Percentiles rank a stretch among this genome's conserved stretches.
Evolutionary conservation across 1,140 invertebrate species (phyloP).

Genomic region (Drosophila nannoptera): DNA sequence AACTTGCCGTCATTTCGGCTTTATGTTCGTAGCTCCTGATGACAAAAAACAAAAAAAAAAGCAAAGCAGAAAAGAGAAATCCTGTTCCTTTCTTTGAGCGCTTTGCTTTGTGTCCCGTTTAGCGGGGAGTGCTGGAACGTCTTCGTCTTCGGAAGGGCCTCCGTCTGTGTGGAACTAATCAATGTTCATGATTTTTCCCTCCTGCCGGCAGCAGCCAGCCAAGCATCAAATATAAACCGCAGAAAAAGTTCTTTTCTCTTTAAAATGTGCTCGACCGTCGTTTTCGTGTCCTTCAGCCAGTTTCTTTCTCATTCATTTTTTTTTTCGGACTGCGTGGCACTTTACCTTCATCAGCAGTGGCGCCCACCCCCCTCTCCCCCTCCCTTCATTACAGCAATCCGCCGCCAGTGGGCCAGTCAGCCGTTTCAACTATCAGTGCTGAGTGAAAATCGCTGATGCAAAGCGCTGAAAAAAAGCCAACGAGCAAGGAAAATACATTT

Average conservation of each 20-base stretch:
- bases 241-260: slow-evolving; percentile 26
- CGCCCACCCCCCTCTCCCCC: not conserved
- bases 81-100: slow-evolving; percentile 26
- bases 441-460: slow-evolving; percentile 74
- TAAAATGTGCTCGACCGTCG: slow-evolving; percentile 29
- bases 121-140: not conserved
- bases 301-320: not conserved
- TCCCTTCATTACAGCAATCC: not conserved
- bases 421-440: slow-evolving; percentile 67
- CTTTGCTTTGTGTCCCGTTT: slow-evolving; percentile 12
- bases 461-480: slow-evolving; percentile 24
- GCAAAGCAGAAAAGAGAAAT: slow-evolving; percentile 3
- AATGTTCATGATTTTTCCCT: slow-evolving; percentile 45
- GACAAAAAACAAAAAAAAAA: slow-evolving; percentile 31
- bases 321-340: not conserved
- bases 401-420: slow-evolving; percentile 38
- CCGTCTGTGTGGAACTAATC: slow-evolving; percentile 55
- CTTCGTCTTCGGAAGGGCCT: not conserved
- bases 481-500: slow-evolving; percentile 55
- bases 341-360: slow-evolving; percentile 33
- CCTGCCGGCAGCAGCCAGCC: not conserved
- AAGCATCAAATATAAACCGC: slow-evolving; percentile 34
- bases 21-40: slow-evolving; percentile 34
- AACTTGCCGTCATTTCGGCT: slow-evolving; percentile 30
- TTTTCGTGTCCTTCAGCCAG: slow-evolving; percentile 26